Evolutionary conservation across 1,140 invertebrate species (phyloP).

Genomic region (Cryptotermes secundus): DNA sequence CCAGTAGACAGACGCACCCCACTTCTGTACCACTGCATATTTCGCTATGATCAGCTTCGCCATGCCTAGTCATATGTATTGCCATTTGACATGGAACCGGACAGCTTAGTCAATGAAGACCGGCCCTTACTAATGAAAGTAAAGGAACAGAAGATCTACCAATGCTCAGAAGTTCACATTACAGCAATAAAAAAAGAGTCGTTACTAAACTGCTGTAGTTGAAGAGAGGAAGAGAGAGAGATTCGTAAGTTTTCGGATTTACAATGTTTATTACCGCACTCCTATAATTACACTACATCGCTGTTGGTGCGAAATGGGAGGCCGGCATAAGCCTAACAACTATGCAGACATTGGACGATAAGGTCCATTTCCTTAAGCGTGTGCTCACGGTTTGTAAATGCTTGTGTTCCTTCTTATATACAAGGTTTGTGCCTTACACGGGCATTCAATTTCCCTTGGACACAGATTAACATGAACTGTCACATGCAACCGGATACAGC

Average conservation of each 20-base stretch:
- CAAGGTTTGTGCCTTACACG: background rate
- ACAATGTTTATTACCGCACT: background rate
- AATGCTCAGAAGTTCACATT: background rate
- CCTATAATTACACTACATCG: background rate
- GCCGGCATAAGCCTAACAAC: background rate
- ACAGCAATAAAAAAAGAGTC: background rate
- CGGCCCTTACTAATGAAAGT: background rate
- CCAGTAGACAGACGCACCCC: background rate
- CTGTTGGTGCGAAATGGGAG: background rate
- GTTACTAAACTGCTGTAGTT: background rate
- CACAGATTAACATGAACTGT: background rate
- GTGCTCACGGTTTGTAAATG: background rate
- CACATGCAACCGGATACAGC: background rate
- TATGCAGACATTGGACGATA: background rate
- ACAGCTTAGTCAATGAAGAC: background rate
- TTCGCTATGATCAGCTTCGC: background rate
- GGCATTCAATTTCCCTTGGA: background rate
- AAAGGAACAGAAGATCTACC: background rate
- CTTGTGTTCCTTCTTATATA: background rate
- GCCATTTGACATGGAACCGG: background rate
- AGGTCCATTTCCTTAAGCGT: background rate
- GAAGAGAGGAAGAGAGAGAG: background rate
- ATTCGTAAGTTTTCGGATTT: background rate
- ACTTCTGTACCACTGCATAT: background rate
- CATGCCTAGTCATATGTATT: background rate